A percentile compares a stretch with the other conserved stretches of the same genome.
These are phyloP conservation scores for Lepus timidus DNA, from an alignment of 2,113 vertebrate genomes.

Conservation along the genomic window DNA sequence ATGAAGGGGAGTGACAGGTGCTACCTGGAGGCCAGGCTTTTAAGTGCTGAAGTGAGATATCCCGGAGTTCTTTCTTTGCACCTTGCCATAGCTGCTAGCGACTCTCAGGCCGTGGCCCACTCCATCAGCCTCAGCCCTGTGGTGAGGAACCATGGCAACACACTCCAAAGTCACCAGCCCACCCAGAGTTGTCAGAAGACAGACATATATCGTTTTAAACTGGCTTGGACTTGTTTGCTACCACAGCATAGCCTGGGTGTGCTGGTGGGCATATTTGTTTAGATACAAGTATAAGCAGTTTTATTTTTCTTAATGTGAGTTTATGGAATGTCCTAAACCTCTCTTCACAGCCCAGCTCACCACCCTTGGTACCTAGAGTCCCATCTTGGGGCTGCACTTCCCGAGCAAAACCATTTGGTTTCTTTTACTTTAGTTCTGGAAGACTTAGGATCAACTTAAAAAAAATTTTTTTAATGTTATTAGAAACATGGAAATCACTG, in stretches of 20 bases:
- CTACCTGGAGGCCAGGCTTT: neutral
- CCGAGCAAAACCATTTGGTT: neutral
- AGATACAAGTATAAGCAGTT: neutral
- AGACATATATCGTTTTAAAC: neutral
- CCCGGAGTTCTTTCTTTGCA: neutral
- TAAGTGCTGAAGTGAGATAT: neutral
- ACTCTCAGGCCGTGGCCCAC: neutral
- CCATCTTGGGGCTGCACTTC: neutral
- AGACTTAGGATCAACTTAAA: neutral
- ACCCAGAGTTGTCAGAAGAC: neutral
- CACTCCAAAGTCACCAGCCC: neutral
- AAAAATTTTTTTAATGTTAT: neutral
- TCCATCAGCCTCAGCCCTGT: neutral
- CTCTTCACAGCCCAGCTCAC: neutral
- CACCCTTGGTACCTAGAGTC: neutral
- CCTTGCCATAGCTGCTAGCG: neutral
- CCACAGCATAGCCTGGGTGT: neutral
- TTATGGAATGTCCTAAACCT: neutral
- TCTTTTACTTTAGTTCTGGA: slow-evolving; percentile 5
- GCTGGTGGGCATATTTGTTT: neutral
- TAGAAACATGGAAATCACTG: neutral
- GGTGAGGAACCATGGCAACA: neutral
- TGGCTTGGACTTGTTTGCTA: neutral
- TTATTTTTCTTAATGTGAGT: slow-evolving; percentile 9
- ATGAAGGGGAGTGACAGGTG: neutral